Evolutionary conservation across 2,113 vertebrate species (phyloP), one percentile per base, ranked within the genome.

Genomic region (Dryoscopus gambensis): DNA sequence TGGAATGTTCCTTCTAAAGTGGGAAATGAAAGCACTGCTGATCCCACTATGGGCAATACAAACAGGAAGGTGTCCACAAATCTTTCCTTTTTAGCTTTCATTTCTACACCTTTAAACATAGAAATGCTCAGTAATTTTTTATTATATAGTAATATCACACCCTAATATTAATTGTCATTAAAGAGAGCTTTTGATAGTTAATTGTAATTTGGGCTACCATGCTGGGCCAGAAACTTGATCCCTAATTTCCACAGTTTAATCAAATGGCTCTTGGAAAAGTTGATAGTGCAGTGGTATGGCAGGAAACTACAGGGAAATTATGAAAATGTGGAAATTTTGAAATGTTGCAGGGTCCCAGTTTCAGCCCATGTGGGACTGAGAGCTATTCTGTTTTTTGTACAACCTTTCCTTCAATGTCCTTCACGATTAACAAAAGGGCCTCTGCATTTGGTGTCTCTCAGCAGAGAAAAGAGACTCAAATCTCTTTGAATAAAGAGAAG

Each of bases 401-500:
- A 73, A 14, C 49, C 21, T n/a, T 79, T 55, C 63, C 46, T 74
- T 70, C 83, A 42, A 24, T 35, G 70, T 40, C 56, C 84, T 89
- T 78, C 47, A n/a, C 2, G 27, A 78, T 84, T 67, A 89, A 93
- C 71, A 93, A 92, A 95, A 87, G 76, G 6, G 6, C 69, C 87
- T 70, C 64, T 81, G 35, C 80, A 20, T 83, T 87, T 86, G 84
- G 82, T 70, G 47, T 47, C 42, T 59, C 64, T 42, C 83, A 69
- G 83, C 47, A 90, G 57, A 83, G 56, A 73, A 79, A 24, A 94
- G 60, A 79, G 44, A 53, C 82, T 81, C 60, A 15, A 64, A 49
- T 40, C 31, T 42, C 89, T 96, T 83, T 87, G 76, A 92, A 62
- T 25, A 77, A 76, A 75, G 39, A 74, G 37, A 92, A 92, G 50